Conservation (phyloP, 2,797 vertebrate genomes). For the Benthosema pterotum region DNA sequence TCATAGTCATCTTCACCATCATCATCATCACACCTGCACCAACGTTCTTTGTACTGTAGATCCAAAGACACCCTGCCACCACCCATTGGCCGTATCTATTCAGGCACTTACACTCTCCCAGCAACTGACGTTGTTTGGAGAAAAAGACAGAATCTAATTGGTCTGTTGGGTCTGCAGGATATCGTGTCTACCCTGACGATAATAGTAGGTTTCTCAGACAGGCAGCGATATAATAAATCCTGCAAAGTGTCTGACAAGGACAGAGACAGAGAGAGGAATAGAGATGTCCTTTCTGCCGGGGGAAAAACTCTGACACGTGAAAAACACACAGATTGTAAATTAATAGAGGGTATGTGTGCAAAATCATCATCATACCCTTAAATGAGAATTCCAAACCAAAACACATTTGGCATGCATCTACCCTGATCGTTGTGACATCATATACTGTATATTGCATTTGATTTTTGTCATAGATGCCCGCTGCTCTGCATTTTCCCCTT, state of each 20-base stretch:
- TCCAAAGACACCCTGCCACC: constrained; percentile 22
- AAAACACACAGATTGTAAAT: constrained; percentile 25
- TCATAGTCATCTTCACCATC: too few relatives aligned
- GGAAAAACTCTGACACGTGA: constrained; percentile 51
- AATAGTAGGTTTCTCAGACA: constrained; percentile 72
- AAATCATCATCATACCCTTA: too few relatives aligned
- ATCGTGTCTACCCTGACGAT: constrained; percentile 56
- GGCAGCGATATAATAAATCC: constrained; percentile 80
- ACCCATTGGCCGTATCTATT: constrained; percentile 36
- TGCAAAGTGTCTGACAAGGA: constrained; percentile 62
- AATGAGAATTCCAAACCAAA: too few relatives aligned
- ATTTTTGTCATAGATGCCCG: too few relatives aligned
- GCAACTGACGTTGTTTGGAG: constrained; percentile 60
- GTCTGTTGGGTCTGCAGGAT: constrained; percentile 65
- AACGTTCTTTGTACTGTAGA: not conserved
- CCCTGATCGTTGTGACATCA: too few relatives aligned
- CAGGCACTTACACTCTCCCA: constrained; percentile 46
- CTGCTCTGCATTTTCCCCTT: too few relatives aligned
- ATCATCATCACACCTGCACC: constrained; percentile 15
- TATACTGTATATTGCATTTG: too few relatives aligned
- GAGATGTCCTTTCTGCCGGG: constrained; percentile 41
- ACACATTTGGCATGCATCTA: too few relatives aligned
- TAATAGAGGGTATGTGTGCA: too few relatives aligned
- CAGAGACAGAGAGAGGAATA: constrained; percentile 22
- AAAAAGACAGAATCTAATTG: constrained; percentile 72